Base-by-base conservation (phyloP, 2,797 vertebrate species). In the Alcedo atthis region DNA sequence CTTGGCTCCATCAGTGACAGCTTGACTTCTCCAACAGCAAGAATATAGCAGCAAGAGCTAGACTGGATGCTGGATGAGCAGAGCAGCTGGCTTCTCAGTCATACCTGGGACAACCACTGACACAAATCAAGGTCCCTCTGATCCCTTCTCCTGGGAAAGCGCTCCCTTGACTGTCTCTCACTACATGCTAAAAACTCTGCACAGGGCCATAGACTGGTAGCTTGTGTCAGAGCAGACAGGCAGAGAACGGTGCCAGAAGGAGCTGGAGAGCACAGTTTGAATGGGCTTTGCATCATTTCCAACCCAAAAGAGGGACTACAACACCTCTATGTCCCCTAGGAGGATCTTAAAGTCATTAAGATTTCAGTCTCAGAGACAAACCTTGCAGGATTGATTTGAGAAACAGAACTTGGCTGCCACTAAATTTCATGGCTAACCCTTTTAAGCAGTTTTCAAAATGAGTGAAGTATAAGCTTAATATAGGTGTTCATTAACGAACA, bases 401-500 rank as follows among this genome's bases (percentile, higher is more conserved):
- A 61, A 20, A 15, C 24, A 74, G 81, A 89, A 85, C 73, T 89
- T 87, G 70, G 33, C 83, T 94, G 87, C 54, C 91, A 81, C 88
- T 87, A 78, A 88, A 92, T 86, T 92, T 90, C 57, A 62, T 3
- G 3, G 67, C 85, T 81, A 90, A 59, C 57, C 32, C 84, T 92
- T 92, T 92, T 85, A 93, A 95, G 80, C 55, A 78, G 64, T 67
- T 90, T 95, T 94, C 77, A 66, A 94, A 90, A 62, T 51, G 45
- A 95, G 80, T 92, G 79, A 58, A 79, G 42, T 80, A 26, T 88
- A 17, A 94, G 81, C 71, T 54, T 77, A 93, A 89, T 92, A 81
- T 35, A 91, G 66, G 63, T 95, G 91, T 95, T 95, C 95, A 96
- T 96, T 95, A 90, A 92, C 64, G 67, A 80, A 81, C 84, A 93